Conservation (phyloP, 2,113 vertebrate species). For the Pachyramphus minor region DNA sequence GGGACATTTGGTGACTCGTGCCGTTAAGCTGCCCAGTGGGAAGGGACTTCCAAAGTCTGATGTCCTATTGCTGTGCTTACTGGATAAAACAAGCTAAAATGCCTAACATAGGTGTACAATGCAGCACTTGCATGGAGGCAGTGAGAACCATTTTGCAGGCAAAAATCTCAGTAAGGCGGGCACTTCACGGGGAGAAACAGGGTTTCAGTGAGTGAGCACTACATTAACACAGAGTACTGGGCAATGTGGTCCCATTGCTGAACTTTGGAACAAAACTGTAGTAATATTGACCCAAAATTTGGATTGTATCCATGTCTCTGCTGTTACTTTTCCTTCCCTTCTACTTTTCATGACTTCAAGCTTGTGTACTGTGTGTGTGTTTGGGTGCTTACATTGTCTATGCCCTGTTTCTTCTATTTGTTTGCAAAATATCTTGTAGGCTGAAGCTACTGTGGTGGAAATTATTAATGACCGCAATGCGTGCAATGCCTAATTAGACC, state of each 20-base stretch:
- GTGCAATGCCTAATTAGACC: not conserved
- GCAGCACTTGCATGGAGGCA: not conserved
- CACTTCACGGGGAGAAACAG: not conserved
- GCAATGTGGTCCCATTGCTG: fast-evolving
- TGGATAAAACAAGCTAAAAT: not conserved
- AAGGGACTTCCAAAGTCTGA: not conserved
- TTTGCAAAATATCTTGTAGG: not conserved
- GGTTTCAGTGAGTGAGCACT: not conserved
- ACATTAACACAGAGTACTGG: not conserved
- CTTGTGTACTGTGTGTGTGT: not conserved
- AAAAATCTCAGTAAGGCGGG: not conserved
- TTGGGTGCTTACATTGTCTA: not conserved
- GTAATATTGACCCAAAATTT: not conserved
- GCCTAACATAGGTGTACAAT: not conserved
- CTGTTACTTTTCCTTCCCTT: not conserved
- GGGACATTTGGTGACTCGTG: not conserved
- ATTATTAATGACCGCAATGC: not conserved
- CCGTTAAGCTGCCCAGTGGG: not conserved
- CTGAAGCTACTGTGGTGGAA: slow-evolving; percentile 14
- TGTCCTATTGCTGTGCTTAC: not conserved
- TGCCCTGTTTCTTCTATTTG: not conserved
- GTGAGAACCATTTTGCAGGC: not conserved
- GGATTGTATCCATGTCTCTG: not conserved
- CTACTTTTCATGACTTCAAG: not conserved
- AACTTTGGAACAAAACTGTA: not conserved